Conservation (phyloP, 2,797 vertebrate species). For the Chaetophractus vellerosus region DNA sequence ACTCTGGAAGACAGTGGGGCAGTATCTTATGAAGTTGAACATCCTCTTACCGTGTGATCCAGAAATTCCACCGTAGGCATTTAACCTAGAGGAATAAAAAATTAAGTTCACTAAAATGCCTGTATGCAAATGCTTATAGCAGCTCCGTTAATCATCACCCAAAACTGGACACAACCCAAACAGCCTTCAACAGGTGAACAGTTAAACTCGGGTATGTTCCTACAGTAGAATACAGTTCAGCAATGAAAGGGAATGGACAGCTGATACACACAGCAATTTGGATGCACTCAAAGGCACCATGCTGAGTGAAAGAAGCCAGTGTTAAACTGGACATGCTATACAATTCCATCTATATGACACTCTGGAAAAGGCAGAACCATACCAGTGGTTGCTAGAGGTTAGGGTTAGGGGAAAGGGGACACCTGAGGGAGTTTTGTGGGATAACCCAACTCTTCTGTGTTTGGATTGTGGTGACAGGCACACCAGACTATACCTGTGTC, state of each 20-base stretch:
- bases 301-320: too few relatives aligned
- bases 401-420: background rate
- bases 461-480: background rate
- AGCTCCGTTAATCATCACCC: background rate
- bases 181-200: background rate
- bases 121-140: background rate
- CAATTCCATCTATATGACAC: too few relatives aligned
- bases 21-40: background rate
- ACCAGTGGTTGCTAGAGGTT: too few relatives aligned
- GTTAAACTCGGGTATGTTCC: background rate
- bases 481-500: background rate
- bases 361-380: background rate
- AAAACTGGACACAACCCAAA: background rate
- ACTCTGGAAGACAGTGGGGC: too few relatives aligned
- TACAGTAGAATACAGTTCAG: background rate
- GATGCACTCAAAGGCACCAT: too few relatives aligned
- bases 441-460: background rate
- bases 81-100: slow-evolving; percentile 26
- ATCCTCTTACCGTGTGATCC: background rate
- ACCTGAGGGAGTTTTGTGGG: background rate
- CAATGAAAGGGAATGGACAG: background rate
- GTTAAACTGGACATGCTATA: too few relatives aligned
- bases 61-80: background rate
- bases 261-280: too few relatives aligned
- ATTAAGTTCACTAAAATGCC: background rate